Conservation (phyloP, 2,797 vertebrate species). For the Scyliorhinus canicula region DNA sequence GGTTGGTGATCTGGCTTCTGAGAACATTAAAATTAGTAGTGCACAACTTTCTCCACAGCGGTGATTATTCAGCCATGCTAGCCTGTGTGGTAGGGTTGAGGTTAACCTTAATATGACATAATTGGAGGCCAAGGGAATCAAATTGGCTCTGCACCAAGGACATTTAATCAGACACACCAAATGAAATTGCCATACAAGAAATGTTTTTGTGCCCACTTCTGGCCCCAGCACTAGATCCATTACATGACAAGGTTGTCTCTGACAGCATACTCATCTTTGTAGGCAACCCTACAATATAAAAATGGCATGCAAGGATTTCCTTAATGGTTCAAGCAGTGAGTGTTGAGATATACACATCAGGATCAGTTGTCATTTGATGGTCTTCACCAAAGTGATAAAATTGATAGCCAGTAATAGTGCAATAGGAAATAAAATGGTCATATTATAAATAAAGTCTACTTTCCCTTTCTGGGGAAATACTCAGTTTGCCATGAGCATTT, state of each 20-base stretch:
- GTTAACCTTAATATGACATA: neutral
- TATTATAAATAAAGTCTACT: neutral
- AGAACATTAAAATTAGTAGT: neutral
- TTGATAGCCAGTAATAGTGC: neutral
- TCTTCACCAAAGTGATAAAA: neutral
- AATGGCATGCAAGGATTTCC: neutral
- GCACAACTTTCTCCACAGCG: neutral
- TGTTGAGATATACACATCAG: neutral
- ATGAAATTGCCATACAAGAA: neutral
- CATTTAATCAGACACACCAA: neutral
- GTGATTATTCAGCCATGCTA: neutral
- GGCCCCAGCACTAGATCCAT: neutral
- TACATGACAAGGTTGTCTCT: neutral
- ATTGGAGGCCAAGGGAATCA: neutral
- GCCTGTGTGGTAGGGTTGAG: neutral
- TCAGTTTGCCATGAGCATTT: neutral
- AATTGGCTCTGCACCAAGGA: neutral
- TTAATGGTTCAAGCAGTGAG: neutral
- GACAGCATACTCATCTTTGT: neutral
- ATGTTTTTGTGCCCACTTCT: neutral
- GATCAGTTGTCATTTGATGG: neutral
- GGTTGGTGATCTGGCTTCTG: neutral
- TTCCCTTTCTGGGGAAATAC: neutral
- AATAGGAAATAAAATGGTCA: neutral
- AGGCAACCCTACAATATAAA: neutral